Conservation (phyloP, 2,888 invertebrate genomes). For the Phoronis australis region DNA sequence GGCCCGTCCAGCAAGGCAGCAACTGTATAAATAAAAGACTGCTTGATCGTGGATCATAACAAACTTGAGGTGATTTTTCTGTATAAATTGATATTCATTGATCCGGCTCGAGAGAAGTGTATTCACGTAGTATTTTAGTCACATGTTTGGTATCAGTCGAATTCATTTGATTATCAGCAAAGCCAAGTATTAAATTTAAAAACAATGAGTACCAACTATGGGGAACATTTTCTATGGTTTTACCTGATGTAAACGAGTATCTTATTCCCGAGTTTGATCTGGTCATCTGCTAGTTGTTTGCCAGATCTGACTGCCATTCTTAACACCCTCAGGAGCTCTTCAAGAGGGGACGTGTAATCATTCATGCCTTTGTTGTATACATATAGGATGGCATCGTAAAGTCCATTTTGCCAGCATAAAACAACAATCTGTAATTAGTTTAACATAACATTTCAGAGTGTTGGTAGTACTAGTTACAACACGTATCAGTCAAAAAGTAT, state of each 20-base stretch:
- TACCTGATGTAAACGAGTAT: constrained; percentile 75
- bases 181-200: background rate
- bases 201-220: no score
- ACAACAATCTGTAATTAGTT: constrained; percentile 58
- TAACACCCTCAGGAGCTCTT: constrained; percentile 54
- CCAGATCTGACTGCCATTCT: constrained; percentile 49
- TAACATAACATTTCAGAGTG: no score
- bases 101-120: no score
- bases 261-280: constrained; percentile 70
- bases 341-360: constrained; percentile 71
- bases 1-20: constrained; percentile 78
- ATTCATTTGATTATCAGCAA: no score
- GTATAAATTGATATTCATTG: no score
- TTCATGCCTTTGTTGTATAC: constrained; percentile 71
- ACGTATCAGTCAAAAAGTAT: no score
- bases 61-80: no score
- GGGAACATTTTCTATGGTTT: background rate
- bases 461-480: no score
- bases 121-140: no score
- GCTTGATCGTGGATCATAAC: background rate
- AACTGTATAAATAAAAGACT: constrained; percentile 47
- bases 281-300: constrained; percentile 50
- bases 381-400: constrained; percentile 69
- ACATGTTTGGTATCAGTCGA: no score
- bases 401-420: constrained; percentile 60